Evolutionary conservation across 2,113 vertebrate genomes (phyloP), one percentile per base, ranked within the genome.

Genomic region (Zosterops borbonicus): DNA sequence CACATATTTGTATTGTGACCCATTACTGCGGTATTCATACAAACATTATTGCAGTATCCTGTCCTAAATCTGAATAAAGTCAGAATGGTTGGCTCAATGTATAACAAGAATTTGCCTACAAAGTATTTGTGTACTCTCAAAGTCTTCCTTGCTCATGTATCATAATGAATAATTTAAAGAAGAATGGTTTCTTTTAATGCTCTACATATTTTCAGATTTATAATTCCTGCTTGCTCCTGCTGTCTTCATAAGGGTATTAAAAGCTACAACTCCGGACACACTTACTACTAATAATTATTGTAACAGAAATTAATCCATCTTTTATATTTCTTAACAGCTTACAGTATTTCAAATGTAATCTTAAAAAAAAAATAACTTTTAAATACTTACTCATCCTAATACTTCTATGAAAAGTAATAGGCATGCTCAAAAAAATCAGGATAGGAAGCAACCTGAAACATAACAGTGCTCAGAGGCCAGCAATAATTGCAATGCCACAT

Each of bases 151-250:
- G 83, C 18, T 95, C 59, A 35, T 4, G 23, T 37, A 70, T 41
- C 3, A 1, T 39, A 74, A 86, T 95, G 89, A 92, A 92, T 89
- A 90, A 70, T 94, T 93, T 68, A 76, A 75, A 77, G 64, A 23
- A 23, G 33, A 86, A 76, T 29, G 17, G 14, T 62, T 77, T 53
- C 65, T 85, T 79, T 83, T 73, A 89, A 83, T 89, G 92, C 73
- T 69, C 39, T 80, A 59, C 60, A 77, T 77, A 89, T 84, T 92
- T 92, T 63, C 59, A 94, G 77, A 83, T 83, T 70, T 95, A 81
- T 84, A 92, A 78, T 81, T 94, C 83, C 25, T 80, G 75, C 55
- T 91, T 86, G 73, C 31, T 89, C 42, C 50, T 75, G 73, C 50
- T 92, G n/a, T 37, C 89, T 65, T 77, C 24, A 8, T 9, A 64